Base-by-base conservation (phyloP, 2,888 invertebrate species). In the Cynaeus angustus region DNA sequence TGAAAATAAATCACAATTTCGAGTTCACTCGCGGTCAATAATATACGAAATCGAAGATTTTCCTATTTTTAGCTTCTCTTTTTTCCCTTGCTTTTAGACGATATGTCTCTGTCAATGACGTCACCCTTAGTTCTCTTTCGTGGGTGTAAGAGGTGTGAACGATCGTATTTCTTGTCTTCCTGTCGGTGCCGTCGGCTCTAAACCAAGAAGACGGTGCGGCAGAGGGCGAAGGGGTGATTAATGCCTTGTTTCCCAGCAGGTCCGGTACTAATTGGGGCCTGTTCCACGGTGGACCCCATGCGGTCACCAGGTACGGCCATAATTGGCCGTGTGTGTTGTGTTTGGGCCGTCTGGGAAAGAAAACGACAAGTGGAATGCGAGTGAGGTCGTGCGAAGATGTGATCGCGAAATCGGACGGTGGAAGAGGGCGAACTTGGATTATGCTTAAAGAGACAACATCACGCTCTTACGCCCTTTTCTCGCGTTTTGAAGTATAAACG, bases 211-310 rank as follows among this genome's bases (percentile, higher is more conserved):
- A 28, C 4, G 37, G 66, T 21, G 46, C 30, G 26, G 55, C n/a
- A 45, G 67, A 16, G 41, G 52, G 33, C 58, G 55, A 43, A 58
- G 72, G 73, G 73, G 67, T 72, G 73, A 68, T 78, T 83, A 83
- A 83, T 83, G 82, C 81, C 83, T 82, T 84, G 84, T 84, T 80
- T 83, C 84, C 74, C 84, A 84, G 84, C 84, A 78, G 83, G 83
- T 76, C 80, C 75, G 77, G 77, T 80, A 83, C 84, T 84, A 84
- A 84, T 84, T 84, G 84, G 84, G 83, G 82, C 75, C 77, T 73
- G 73, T 72, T 68, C 68, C 66, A 70, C 52, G 58, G 21, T 56
- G 74, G 75, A 74, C 75, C 79, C 75, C 79, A 76, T 76, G 75
- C 74, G 67, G 77, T 69, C 72, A 56, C 68, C 71, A 50, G 71